Conservation (phyloP, 2,888 invertebrate species). For the Syrphus vitripennis region DNA sequence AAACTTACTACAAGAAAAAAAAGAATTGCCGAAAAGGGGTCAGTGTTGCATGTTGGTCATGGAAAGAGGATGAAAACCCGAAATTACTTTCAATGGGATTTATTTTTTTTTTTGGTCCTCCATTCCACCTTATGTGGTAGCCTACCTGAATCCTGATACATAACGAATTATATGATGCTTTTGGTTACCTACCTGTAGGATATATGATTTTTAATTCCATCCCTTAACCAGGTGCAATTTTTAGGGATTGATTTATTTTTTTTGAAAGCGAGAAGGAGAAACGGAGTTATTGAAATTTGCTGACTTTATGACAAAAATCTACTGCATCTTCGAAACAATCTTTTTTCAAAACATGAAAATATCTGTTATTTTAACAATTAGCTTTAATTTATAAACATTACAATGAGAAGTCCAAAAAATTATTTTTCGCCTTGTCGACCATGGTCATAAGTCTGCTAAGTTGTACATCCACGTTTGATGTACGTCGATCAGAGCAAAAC, state of each 20-base stretch:
- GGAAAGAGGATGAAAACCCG: not conserved
- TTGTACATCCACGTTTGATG: too few species aligned
- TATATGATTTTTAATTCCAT: slow-evolving; percentile 49
- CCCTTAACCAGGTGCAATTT: slow-evolving; percentile 56
- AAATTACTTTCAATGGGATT: slow-evolving; percentile 33
- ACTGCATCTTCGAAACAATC: too few species aligned
- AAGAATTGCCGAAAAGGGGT: slow-evolving; percentile 19
- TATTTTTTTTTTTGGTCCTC: not conserved
- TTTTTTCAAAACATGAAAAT: too few species aligned
- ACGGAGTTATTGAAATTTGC: not conserved
- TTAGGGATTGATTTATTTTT: not conserved
- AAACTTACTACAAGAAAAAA: slow-evolving; percentile 4
- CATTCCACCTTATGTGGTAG: not conserved
- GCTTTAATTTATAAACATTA: too few species aligned
- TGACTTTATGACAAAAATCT: not conserved
- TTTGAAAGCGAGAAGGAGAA: not conserved
- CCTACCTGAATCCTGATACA: not conserved
- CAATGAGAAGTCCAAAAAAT: too few species aligned
- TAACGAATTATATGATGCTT: slow-evolving; percentile 13
- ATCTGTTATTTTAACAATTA: too few species aligned
- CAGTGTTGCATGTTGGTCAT: slow-evolving; percentile 25
- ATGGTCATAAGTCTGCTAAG: too few species aligned
- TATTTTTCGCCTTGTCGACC: too few species aligned
- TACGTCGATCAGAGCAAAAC: too few species aligned
- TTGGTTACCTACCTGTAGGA: slow-evolving; percentile 21